Base-by-base conservation (phyloP, 2,113 vertebrate genomes). In the Oxyura jamaicensis region DNA sequence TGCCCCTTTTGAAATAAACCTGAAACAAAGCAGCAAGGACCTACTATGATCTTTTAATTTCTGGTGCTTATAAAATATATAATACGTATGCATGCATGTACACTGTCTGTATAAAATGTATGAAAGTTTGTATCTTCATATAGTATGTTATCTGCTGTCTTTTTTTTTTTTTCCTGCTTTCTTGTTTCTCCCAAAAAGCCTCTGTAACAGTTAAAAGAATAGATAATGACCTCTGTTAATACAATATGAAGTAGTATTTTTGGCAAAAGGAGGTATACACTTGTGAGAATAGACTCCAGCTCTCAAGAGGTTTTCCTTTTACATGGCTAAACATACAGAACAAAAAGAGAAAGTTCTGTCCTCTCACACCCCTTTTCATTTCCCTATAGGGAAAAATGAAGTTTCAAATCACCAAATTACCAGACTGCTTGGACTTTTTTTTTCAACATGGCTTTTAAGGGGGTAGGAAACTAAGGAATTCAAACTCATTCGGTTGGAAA, bases 391-490 rank as follows among this genome's bases (percentile, higher is more conserved):
- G 26, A 67, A 89, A 85, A 94, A 52, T 42, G 26, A 71, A 81
- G 11, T 86, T 92, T 88, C 55, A 81, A 86, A 83, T 81, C 60
- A 74, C 39, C 29, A 73, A 23, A 68, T 89, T 60, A 89, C 12
- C 52, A 89, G 53, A 6, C 33, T 48, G 33, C 52, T 75, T 42
- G 17, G 20, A 72, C 65, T 78, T 21, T 48, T 95, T 46, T 95
- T 93, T 84, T 88, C 56, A 68, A 88, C 69, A 72, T n/a, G 44
- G 56, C 13, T 91, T 93, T 75, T 88, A 81, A 92, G 88, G 66
- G 18, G 26, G 8, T 7, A 78, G 33, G 60, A 81, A 88, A 88
- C 8, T 81, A 94, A 91, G 39, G 39, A 91, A 84, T 92, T 91
- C 39, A 92, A 28, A 72, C 11, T 79, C 60, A 79, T 86, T 75